Evolutionary conservation across 2,888 invertebrate species (phyloP).

Genomic region (Chrysopilus asiliformis): DNA sequence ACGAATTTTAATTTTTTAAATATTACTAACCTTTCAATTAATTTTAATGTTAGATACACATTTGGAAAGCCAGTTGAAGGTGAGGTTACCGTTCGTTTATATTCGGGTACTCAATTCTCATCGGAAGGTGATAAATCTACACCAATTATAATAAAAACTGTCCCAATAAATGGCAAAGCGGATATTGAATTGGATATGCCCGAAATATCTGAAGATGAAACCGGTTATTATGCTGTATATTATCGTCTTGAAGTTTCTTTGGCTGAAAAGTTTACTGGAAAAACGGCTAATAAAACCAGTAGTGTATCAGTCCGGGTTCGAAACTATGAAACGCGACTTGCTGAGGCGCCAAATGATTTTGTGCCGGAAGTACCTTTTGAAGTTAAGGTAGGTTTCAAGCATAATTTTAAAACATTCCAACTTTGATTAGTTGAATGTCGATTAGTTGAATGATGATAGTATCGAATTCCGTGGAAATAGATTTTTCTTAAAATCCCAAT

Average conservation of each 20-base stretch:
- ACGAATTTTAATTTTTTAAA: background rate
- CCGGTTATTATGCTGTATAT: slow-evolving; percentile 46
- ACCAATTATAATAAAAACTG: too few relatives aligned
- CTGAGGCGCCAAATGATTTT: slow-evolving; percentile 73
- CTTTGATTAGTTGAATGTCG: too few relatives aligned
- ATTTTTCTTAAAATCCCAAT: too few relatives aligned
- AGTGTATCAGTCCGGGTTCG: slow-evolving; percentile 64
- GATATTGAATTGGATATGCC: slow-evolving; percentile 65
- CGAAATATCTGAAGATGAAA: too few relatives aligned
- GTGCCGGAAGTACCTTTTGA: slow-evolving; percentile 77
- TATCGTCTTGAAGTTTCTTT: slow-evolving; percentile 76
- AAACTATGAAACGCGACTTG: slow-evolving; percentile 59
- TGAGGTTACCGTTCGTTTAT: slow-evolving; percentile 69
- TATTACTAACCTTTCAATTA: too few relatives aligned
- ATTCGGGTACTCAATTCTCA: too few relatives aligned
- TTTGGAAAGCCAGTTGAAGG: slow-evolving; percentile 80
- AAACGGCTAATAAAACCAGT: slow-evolving; percentile 65
- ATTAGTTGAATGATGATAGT: too few relatives aligned
- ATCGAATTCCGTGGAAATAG: too few relatives aligned
- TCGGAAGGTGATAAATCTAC: slow-evolving; percentile 38
- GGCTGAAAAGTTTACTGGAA: slow-evolving; percentile 72
- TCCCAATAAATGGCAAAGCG: slow-evolving; percentile 48
- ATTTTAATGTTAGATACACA: slow-evolving; percentile 47
- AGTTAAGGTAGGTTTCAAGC: slow-evolving; percentile 67
- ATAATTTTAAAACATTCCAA: too few relatives aligned